Conservation (phyloP, 2,888 invertebrate genomes). For the Phalera bucephala region DNA sequence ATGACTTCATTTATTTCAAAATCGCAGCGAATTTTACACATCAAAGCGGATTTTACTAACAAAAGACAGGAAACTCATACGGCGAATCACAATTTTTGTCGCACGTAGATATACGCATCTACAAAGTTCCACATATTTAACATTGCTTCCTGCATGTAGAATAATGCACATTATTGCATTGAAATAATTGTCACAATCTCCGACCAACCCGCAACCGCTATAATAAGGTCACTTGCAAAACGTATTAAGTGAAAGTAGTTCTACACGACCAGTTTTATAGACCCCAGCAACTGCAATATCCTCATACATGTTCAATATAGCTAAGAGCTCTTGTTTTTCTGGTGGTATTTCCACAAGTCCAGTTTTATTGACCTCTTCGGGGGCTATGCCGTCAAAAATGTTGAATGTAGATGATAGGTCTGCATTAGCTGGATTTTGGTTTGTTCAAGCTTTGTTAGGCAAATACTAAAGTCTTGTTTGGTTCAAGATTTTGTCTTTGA, state of each 20-base stretch:
- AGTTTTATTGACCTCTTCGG: constrained; percentile 8
- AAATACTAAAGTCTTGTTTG: constrained; percentile 31
- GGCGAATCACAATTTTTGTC: no score
- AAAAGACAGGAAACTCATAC: no score
- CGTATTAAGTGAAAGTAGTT: constrained; percentile 60
- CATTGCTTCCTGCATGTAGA: constrained; percentile 23
- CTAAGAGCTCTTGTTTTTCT: constrained; percentile 6
- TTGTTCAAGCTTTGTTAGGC: constrained; percentile 25
- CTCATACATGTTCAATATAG: neutral
- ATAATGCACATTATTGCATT: constrained; percentile 30
- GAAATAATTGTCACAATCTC: constrained; percentile 46
- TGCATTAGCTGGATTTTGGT: constrained; percentile 6
- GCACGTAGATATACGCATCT: no score
- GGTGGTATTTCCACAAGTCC: constrained; percentile 5
- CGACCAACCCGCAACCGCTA: constrained; percentile 40
- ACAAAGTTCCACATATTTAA: constrained; percentile 12
- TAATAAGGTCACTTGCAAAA: constrained; percentile 67
- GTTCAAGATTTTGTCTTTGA: constrained; percentile 20
- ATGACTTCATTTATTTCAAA: no score
- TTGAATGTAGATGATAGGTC: constrained; percentile 7
- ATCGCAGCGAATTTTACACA: no score
- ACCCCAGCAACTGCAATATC: neutral
- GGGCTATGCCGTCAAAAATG: neutral
- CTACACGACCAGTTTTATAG: constrained; percentile 30
- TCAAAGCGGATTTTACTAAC: no score